These are phyloP conservation scores for Hyperoplus immaculatus DNA, from an alignment of 2,797 vertebrate genomes.

Conservation along the genomic window DNA sequence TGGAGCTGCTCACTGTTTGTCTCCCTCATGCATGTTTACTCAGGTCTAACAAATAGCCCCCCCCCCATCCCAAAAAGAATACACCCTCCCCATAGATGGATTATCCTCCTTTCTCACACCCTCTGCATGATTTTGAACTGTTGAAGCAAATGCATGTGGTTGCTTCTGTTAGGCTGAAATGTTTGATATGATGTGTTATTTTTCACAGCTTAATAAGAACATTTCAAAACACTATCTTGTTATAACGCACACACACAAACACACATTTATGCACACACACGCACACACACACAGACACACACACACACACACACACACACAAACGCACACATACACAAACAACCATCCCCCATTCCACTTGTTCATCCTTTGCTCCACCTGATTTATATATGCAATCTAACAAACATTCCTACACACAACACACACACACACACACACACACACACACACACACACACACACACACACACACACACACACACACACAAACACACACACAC, in stretches of 20 bases:
- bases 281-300: conserved; percentile 4
- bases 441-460: conserved; percentile 26
- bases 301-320: neutral
- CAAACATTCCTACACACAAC: conserved; percentile 62
- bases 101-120: conserved; percentile 31
- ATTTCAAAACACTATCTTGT: conserved; percentile 9
- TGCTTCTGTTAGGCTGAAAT: conserved; percentile 36
- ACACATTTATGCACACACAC: neutral
- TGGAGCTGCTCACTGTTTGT: conserved; percentile 72
- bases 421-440: conserved; percentile 35
- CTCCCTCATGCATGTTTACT: conserved; percentile 73
- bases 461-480: conserved; percentile 50
- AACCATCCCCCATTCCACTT: conserved; percentile 8
- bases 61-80: neutral
- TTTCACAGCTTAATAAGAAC: conserved; percentile 55
- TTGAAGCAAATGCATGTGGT: conserved; percentile 58
- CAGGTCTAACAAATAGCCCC: conserved; percentile 56
- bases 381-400: conserved; percentile 65
- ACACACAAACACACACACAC: conserved; percentile 21
- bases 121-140: conserved; percentile 54
- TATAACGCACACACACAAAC: conserved; percentile 16
- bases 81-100: neutral
- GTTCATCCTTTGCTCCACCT: conserved; percentile 25
- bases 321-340: neutral
- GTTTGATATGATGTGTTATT: conserved; percentile 51